Evolutionary conservation across 2,888 invertebrate genomes (phyloP).

Genomic region (Neoascia interrupta): DNA sequence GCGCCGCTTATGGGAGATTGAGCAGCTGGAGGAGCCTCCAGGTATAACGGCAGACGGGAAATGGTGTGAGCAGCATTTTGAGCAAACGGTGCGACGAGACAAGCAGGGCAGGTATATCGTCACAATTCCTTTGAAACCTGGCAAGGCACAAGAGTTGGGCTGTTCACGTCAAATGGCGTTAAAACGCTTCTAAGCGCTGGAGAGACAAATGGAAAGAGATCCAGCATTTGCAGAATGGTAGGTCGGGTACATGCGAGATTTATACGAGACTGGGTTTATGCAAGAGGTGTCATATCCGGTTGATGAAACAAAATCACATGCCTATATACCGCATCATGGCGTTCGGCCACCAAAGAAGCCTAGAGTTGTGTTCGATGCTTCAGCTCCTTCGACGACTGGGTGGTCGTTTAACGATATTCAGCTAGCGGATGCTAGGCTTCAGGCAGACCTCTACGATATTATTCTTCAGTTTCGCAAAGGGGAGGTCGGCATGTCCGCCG

Average conservation of each 20-base stretch:
- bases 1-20: conserved; percentile 1
- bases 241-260: background rate
- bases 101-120: background rate
- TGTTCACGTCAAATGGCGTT: background rate
- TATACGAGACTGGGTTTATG: background rate
- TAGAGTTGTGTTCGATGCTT: conserved; percentile 6
- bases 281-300: background rate
- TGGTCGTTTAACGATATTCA: conserved; percentile 4
- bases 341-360: background rate
- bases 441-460: background rate
- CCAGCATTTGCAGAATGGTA: background rate
- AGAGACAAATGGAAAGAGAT: background rate
- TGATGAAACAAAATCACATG: conserved; percentile 7
- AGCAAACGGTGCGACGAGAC: background rate
- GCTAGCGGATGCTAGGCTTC: background rate
- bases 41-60: background rate
- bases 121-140: background rate
- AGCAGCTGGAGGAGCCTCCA: background rate
- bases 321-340: conserved; percentile 8
- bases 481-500: background rate
- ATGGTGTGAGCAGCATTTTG: conserved; percentile 8
- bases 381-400: background rate
- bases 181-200: background rate
- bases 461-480: background rate
- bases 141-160: background rate